Evolutionary conservation across 1,140 invertebrate species (phyloP), one percentile per base, ranked within the genome.

Genomic region (Drosophila tsacasi): DNA sequence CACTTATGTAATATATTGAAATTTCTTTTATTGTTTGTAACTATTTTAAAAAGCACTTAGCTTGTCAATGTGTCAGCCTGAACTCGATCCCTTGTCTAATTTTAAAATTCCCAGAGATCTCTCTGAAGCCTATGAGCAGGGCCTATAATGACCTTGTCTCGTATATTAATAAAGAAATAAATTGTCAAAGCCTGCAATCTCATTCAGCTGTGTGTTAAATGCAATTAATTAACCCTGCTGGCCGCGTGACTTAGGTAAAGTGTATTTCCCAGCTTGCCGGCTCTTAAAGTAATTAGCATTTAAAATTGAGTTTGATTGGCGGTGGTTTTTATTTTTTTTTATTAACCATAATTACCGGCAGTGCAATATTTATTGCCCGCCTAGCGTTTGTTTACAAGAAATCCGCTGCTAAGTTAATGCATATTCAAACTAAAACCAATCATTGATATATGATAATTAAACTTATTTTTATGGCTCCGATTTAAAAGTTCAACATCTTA

Each of bases 1-100:
- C 0, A 19, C 60, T 79, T 79, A 72, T 59, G 76, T 37, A 79
- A 79, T 77, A 32, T 68, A 68, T 57, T 61, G 42, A 77, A 77
- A 76, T 77, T 76, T 37, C 23, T 50, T 73, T 72, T 37, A 44
- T 73, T 60, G 50, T 71, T 42, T 60, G 49, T 30, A 37, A 21
- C 39, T 76, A 59, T 60, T 60, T 76, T 77, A 47, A 77, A 77
- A 77, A 23, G 27, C 61, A 76, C 61, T 76, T 76, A 58, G 39
- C 62, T n/a, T 55, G 73, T 77, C 75, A 47, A 57, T 32, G 67
- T 59, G 55, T 42, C 47, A 47, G 46, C 27, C 46, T 44, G 13
- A 54, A 35, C 54, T 10, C 68, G 37, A 42, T 52, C 5, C 40
- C 63, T 21, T 54, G 46, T 58, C 32, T 44, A 25, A 39, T 65